Evolutionary conservation across 2,113 vertebrate genomes (phyloP), one percentile per base, ranked within the genome.

Genomic region (Willisornis vidua): DNA sequence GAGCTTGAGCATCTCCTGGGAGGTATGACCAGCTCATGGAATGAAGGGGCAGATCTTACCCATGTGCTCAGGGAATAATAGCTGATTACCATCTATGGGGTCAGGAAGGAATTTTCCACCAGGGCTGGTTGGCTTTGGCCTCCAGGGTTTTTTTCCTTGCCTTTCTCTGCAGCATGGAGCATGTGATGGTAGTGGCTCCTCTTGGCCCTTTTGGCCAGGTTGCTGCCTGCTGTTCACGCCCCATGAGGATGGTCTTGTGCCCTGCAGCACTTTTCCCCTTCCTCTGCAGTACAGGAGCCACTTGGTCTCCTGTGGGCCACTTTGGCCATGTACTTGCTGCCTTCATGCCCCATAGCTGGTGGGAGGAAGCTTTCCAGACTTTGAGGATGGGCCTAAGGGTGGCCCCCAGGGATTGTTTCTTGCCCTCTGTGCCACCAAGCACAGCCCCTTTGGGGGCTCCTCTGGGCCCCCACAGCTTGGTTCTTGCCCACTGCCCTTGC

Each of bases 341-440:
- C 51, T 24, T 57, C 0, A 0, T 22, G 20, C 25, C 25, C 41
- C 29, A 9, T 3, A 41, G 48, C 49, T 37, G 12, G 17, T 37
- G 31, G 31, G 6, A 43, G 9, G 22, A 80, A 43, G 26, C 11
- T 45, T 51, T 51, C 31, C 14, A 28, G 26, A 7, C 3, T 58
- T 45, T 51, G 12, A 51, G 13, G 20, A 9, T 49, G 41, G 24
- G 10, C 12, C 16, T 7, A 72, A 19, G 12, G 10, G 2, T 52
- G 39, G 14, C 6, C 17, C 19, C 28, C 15, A n/a, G 26, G 12
- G 2, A 2, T 29, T 79, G 19, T 5, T 37, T 26, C 59, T 43
- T 43, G 31, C 31, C n/a, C n/a, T 55, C 2, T 0, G n/a, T 55
- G n/a, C 29, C 31, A 49, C 0, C 57, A 9, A 80, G 31, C 20